Base-by-base conservation (phyloP, 2,113 vertebrate species). In the Pogonocichla stellata region DNA sequence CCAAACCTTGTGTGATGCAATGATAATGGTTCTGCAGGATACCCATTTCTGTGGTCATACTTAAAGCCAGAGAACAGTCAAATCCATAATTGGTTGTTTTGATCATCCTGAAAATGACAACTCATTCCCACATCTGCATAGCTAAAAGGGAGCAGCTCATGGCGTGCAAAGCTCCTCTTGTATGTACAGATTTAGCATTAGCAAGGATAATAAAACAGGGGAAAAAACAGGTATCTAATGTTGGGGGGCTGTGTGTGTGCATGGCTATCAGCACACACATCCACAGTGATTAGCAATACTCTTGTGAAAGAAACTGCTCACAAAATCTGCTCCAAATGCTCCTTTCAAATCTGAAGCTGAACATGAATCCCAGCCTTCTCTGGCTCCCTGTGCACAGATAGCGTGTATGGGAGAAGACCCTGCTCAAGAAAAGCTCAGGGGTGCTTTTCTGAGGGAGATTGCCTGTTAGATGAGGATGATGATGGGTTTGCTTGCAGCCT, bases 171-270 rank as follows among this genome's bases (percentile, higher is more conserved):
- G 11, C 22, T 81, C 20, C 38, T 56, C 43, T 48, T 45, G 15
- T 42, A 34, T 48, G 72, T 71, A 36, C 33, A 87, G 57, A 31
- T 61, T 61, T 12, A 88, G 50, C 14, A 13, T 8, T 1, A 2
- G 45, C 14, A 75, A 54, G 40, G 42, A 14, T 22, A 34, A 70
- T 8, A 67, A 71, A 67, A 9, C 1, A 34, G 47, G 20, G 29
- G 0, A 33, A 33, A 34, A 56, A 17, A 3, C 0, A 54, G 14
- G 3, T 62, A 20, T 71, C 28, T 40, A n/a, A 13, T 14, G 22
- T 1, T 2, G 3, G 81, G 36, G 74, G 19, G 22, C 24, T 54
- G 33, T 6, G 20, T 0, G 0, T 61, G 33, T 56, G 58, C 12
- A 3, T 5, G 23, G 53, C 66, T 70, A 16, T 58, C 12, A 16